These are phyloP conservation scores for Denticeps clupeoides DNA, from an alignment of 2,797 vertebrate species.

Conservation along the genomic window DNA sequence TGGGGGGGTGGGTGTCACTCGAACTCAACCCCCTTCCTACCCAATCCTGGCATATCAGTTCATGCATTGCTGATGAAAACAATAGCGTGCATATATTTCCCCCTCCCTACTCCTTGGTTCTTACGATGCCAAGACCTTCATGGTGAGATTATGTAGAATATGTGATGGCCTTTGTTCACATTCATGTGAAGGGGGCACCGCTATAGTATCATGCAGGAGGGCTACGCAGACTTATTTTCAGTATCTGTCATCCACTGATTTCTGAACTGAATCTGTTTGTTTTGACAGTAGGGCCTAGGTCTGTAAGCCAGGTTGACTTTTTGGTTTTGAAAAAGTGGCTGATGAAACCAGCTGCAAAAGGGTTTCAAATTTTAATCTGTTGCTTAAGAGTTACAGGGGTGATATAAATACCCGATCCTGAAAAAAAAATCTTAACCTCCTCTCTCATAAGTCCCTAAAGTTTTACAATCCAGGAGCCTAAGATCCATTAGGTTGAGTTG, in stretches of 20 bases:
- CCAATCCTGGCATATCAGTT: constrained; percentile 22
- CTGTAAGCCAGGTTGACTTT: background rate
- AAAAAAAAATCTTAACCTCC: background rate
- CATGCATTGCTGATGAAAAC: constrained; percentile 31
- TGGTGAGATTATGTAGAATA: too few relatives aligned
- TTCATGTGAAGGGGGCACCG: too few relatives aligned
- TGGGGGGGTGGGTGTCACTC: constrained; percentile 22
- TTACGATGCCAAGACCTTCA: too few relatives aligned
- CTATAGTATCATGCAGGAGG: too few relatives aligned
- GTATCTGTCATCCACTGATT: constrained; percentile 6
- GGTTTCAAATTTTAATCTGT: constrained; percentile 8
- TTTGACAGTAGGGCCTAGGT: background rate
- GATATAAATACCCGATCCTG: constrained; percentile 7
- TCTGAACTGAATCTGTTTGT: constrained; percentile 4
- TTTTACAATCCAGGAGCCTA: background rate
- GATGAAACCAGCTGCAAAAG: constrained; percentile 29
- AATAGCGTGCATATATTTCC: constrained; percentile 24
- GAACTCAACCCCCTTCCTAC: constrained; percentile 24
- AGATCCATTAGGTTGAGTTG: too few relatives aligned
- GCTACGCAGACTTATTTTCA: background rate
- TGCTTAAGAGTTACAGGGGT: constrained; percentile 4
- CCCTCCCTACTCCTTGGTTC: constrained; percentile 16
- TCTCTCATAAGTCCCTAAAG: background rate
- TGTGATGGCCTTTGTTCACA: too few relatives aligned
- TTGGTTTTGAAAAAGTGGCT: constrained; percentile 5